Percentiles rank a stretch among this genome's conserved stretches.
Conservation (phyloP, 2,797 vertebrate genomes). For the Myotis vivesi region DNA sequence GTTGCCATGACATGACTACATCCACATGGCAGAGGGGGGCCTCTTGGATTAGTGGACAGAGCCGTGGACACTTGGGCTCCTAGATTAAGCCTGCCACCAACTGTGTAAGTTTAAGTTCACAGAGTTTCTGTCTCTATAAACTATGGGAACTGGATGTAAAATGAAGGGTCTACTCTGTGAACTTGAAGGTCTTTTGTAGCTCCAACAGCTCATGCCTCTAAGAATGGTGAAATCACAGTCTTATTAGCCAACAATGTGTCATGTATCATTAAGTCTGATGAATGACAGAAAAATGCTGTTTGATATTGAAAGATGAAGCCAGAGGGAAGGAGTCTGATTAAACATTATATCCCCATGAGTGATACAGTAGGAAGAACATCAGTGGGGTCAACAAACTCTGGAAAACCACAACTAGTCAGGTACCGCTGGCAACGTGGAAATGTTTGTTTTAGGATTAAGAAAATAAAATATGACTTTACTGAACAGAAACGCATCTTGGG, state of each 20-base stretch:
- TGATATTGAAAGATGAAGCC: conserved; percentile 40
- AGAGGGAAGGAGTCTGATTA: background rate
- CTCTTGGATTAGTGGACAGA: background rate
- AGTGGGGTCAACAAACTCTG: background rate
- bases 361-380: background rate
- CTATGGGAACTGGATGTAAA: background rate
- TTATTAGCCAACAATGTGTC: conserved; percentile 21
- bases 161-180: background rate
- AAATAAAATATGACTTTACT: conserved; percentile 28
- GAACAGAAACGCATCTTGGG: background rate
- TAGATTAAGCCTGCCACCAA: background rate
- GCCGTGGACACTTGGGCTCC: background rate
- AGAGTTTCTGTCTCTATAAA: conserved; percentile 11
- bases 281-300: conserved; percentile 7
- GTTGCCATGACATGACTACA: background rate
- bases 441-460: background rate
- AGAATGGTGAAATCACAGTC: background rate
- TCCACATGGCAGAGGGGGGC: background rate
- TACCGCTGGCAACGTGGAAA: background rate
- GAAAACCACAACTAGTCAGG: background rate
- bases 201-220: background rate
- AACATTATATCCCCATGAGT: background rate
- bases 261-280: conserved; percentile 49
- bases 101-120: background rate
- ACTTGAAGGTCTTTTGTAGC: background rate